Evolutionary conservation across 2,888 invertebrate species (phyloP).

Genomic region (Drosophila subsilvestris): DNA sequence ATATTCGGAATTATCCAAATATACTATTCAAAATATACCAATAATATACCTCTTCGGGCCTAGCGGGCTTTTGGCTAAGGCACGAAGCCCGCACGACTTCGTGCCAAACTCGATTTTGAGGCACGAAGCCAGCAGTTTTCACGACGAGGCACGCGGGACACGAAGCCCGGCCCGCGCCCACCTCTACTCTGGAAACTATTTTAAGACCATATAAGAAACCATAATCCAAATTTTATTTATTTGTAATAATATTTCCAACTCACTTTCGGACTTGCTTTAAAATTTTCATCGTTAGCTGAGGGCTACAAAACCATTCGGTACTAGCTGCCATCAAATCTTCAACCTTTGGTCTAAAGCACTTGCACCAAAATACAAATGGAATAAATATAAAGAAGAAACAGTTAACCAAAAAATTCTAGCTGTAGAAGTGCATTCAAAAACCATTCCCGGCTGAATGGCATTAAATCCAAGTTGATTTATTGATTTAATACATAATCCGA

Average conservation of each 20-base stretch:
- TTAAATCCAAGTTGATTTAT: constrained; percentile 67
- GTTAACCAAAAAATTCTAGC: constrained; percentile 71
- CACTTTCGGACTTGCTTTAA: background rate
- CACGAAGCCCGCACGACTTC: too few species aligned
- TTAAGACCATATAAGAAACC: too few species aligned
- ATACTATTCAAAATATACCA: too few species aligned
- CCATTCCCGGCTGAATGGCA: constrained; percentile 66
- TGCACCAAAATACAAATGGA: constrained; percentile 72
- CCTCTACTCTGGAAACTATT: too few species aligned
- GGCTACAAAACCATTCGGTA: constrained; percentile 65
- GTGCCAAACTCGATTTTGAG: too few species aligned
- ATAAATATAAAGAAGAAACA: constrained; percentile 66
- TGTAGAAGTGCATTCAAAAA: constrained; percentile 60
- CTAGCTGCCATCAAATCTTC: constrained; percentile 67
- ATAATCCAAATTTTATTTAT: background rate
- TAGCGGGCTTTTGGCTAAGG: too few species aligned
- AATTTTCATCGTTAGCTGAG: background rate
- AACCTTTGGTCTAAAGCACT: constrained; percentile 68
- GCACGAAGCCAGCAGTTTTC: too few species aligned
- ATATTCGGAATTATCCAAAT: too few species aligned
- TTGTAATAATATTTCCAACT: background rate
- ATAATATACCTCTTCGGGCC: too few species aligned
- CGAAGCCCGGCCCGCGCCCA: too few species aligned
- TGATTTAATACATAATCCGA: constrained; percentile 56
- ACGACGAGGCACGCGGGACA: too few species aligned